Percentiles rank a stretch among this genome's conserved stretches.
phyloP scores from a whole-genome alignment of 2,113 vertebrate species.

The Hystrix cristata region DNA sequence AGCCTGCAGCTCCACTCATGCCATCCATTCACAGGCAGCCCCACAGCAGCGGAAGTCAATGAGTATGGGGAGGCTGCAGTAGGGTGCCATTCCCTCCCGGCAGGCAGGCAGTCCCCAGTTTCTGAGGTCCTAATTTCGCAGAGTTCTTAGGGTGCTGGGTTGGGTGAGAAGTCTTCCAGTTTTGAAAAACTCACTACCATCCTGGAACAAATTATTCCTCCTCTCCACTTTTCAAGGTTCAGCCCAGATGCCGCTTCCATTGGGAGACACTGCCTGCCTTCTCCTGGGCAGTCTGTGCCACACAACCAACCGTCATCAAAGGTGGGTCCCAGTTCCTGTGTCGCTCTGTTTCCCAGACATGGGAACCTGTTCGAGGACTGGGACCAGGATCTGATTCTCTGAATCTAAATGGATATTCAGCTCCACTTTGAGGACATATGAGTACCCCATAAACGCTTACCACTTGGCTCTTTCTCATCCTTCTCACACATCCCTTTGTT shows the following conservation, averaged over 20 bases:
- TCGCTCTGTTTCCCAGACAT: neutral
- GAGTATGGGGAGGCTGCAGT: neutral
- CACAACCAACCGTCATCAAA: neutral
- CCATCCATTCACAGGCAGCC: neutral
- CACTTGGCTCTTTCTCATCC: conserved; percentile 3
- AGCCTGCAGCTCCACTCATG: neutral
- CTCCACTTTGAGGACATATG: neutral
- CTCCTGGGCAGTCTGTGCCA: neutral
- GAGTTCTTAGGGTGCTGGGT: neutral
- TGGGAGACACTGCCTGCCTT: neutral
- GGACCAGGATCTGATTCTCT: conserved; percentile 18
- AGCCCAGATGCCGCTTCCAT: neutral
- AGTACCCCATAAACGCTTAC: neutral
- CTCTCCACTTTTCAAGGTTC: neutral
- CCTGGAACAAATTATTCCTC: neutral
- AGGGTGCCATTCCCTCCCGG: neutral
- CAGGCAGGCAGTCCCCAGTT: neutral
- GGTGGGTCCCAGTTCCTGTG: neutral
- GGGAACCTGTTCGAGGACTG: neutral
- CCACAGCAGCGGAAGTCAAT: neutral
- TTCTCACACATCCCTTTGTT: neutral
- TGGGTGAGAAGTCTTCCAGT: neutral
- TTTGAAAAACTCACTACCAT: neutral
- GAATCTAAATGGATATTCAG: neutral
- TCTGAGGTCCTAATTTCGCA: neutral